These are phyloP conservation scores for Laodelphax striatellus DNA, from an alignment of 1,140 invertebrate species.

Conservation along the genomic window DNA sequence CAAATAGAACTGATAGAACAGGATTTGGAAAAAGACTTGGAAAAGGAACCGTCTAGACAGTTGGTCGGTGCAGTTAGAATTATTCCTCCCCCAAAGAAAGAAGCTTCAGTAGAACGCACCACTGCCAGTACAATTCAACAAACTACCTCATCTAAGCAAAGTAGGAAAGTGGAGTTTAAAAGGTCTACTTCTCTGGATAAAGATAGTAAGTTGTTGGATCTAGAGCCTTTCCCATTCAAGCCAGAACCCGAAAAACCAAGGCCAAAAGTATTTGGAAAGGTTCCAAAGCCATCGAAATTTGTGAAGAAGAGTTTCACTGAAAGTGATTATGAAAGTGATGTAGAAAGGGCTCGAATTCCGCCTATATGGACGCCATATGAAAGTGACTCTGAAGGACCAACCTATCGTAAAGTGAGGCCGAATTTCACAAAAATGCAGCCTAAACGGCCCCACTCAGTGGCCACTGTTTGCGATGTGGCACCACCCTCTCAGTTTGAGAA, in stretches of 20 bases:
- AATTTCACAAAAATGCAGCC: constrained; percentile 30
- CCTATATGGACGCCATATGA: constrained; percentile 50
- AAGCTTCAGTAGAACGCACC: constrained; percentile 23
- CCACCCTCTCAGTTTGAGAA: constrained; percentile 46
- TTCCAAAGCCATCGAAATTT: constrained; percentile 48
- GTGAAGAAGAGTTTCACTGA: constrained; percentile 44
- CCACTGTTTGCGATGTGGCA: constrained; percentile 35
- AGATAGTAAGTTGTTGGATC: constrained; percentile 28
- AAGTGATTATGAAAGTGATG: constrained; percentile 62
- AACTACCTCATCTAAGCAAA: background rate
- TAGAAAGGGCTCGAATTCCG: constrained; percentile 38
- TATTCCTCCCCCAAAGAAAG: constrained; percentile 31
- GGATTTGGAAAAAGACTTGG: constrained; percentile 39
- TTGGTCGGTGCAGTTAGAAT: constrained; percentile 38
- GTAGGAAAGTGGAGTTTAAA: constrained; percentile 6
- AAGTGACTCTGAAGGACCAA: constrained; percentile 51
- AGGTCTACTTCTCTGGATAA: constrained; percentile 13
- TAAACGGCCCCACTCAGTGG: constrained; percentile 38
- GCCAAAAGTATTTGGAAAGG: constrained; percentile 30
- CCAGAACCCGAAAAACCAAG: constrained; percentile 30
- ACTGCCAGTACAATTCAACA: background rate
- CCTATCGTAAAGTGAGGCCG: constrained; percentile 40
- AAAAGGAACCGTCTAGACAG: constrained; percentile 39
- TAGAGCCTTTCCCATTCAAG: constrained; percentile 40
- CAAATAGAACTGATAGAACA: constrained; percentile 46